These are phyloP conservation scores for Chamaetylas fuelleborni DNA, from an alignment of 2,113 vertebrate species.

Conservation along the genomic window DNA sequence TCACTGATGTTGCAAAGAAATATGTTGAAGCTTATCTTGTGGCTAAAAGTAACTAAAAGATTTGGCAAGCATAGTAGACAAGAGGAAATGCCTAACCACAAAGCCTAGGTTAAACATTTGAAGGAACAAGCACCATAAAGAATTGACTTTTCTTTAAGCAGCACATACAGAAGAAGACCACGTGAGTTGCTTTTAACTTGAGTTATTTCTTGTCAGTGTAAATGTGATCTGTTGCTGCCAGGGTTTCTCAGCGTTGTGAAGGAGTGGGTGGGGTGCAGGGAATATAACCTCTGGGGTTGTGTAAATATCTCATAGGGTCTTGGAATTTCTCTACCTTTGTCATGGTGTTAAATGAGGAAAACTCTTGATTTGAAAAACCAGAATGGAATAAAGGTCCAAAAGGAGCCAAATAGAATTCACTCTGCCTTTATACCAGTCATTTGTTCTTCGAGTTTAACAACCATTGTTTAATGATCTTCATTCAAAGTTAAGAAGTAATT, in stretches of 20 bases:
- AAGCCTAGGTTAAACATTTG: not conserved
- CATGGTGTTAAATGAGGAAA: not conserved
- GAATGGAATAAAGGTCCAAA: not conserved
- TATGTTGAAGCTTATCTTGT: not conserved
- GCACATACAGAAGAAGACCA: conserved; percentile 36
- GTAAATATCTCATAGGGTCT: not conserved
- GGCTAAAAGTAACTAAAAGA: not conserved
- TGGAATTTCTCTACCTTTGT: not conserved
- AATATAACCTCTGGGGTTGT: not conserved
- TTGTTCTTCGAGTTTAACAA: not conserved
- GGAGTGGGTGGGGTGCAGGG: not conserved
- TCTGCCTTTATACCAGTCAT: not conserved
- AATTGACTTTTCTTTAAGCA: conserved; percentile 35
- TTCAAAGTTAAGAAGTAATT: not conserved
- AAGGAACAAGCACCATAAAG: not conserved
- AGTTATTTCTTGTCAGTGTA: not conserved
- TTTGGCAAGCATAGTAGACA: not conserved
- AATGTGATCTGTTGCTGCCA: not conserved
- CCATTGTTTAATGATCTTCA: not conserved
- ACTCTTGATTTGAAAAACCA: not conserved
- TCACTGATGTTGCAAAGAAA: not conserved
- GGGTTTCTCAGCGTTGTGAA: not conserved
- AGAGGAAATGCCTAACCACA: not conserved
- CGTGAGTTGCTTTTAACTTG: conserved; percentile 44
- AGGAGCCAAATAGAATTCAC: not conserved